A percentile compares a stretch with the other conserved stretches of the same genome.
These are phyloP conservation scores for Notothenia rossii DNA, from an alignment of 2,113 vertebrate genomes.

Conservation along the genomic window DNA sequence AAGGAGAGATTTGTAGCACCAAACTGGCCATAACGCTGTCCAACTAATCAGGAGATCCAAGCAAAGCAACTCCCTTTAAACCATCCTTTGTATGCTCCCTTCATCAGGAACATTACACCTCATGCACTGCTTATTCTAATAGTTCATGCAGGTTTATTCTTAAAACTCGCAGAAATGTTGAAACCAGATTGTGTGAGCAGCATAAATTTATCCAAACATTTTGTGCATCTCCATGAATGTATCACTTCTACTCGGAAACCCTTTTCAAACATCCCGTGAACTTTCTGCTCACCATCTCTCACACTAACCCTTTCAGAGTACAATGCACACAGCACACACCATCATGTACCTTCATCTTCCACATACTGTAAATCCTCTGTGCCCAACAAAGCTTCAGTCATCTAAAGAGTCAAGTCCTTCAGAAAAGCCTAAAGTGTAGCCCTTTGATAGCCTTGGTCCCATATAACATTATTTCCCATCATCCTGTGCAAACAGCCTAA, in stretches of 20 bases:
- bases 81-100: not conserved
- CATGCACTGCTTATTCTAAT: not conserved
- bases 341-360: conserved; percentile 42
- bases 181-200: conserved; percentile 1
- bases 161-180: not conserved
- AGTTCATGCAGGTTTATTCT: conserved; percentile 7
- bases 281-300: conserved; percentile 27
- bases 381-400: conserved; percentile 30
- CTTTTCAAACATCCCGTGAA: conserved; percentile 30
- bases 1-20: conserved; percentile 47
- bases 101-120: conserved; percentile 9
- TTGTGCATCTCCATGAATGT: not conserved
- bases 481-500: conserved; percentile 14
- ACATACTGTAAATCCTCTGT: conserved; percentile 52
- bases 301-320: not conserved
- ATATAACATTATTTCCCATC: conserved; percentile 36
- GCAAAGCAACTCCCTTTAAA: conserved; percentile 26
- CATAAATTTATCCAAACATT: conserved; percentile 4
- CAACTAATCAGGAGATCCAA: conserved; percentile 19
- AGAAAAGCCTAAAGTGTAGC: conserved; percentile 21
- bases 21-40: conserved; percentile 11
- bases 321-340: not conserved
- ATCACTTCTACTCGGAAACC: not conserved
- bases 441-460: conserved; percentile 66
- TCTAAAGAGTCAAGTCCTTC: not conserved